Percentiles rank a stretch among this genome's conserved stretches.
Evolutionary conservation across 2,113 vertebrate species (phyloP).

Genomic region (Taurulus bubalis): DNA sequence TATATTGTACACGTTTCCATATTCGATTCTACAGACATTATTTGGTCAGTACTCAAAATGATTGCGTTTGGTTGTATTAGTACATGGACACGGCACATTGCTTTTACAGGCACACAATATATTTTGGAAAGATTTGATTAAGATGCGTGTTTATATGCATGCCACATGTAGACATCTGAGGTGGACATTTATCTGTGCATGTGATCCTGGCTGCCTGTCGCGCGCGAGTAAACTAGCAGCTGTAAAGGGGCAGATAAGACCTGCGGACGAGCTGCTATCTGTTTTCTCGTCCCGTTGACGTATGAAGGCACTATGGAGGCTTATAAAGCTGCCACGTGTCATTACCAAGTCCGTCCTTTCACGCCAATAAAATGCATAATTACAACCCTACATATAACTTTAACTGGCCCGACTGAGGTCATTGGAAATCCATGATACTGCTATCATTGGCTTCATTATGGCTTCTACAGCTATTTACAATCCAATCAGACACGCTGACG

Average conservation of each 20-base stretch:
- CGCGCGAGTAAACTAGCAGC: neutral
- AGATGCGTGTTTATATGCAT: neutral
- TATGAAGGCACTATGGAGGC: conserved; percentile 25
- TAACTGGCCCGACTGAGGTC: conserved; percentile 65
- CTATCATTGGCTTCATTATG: conserved; percentile 48
- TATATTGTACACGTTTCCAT: neutral
- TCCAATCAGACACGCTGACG: conserved; percentile 24
- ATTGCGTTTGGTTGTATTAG: neutral
- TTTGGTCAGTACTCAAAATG: neutral
- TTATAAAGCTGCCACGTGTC: conserved; percentile 66
- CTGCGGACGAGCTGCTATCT: conserved; percentile 9
- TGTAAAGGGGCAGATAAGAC: conserved; percentile 5
- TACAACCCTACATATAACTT: conserved; percentile 47
- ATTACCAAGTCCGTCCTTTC: conserved; percentile 53
- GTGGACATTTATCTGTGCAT: neutral
- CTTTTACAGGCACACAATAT: neutral
- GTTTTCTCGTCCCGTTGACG: conserved; percentile 15
- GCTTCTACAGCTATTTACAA: conserved; percentile 49
- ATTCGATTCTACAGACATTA: neutral
- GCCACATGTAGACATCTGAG: neutral
- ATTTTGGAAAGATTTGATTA: neutral
- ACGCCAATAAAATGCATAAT: conserved; percentile 64
- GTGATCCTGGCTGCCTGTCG: neutral
- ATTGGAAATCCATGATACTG: conserved; percentile 63
- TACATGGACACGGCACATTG: neutral